These are phyloP conservation scores for Muschampia plurimacula DNA, from an alignment of 2,888 invertebrate genomes.

Conservation along the genomic window DNA sequence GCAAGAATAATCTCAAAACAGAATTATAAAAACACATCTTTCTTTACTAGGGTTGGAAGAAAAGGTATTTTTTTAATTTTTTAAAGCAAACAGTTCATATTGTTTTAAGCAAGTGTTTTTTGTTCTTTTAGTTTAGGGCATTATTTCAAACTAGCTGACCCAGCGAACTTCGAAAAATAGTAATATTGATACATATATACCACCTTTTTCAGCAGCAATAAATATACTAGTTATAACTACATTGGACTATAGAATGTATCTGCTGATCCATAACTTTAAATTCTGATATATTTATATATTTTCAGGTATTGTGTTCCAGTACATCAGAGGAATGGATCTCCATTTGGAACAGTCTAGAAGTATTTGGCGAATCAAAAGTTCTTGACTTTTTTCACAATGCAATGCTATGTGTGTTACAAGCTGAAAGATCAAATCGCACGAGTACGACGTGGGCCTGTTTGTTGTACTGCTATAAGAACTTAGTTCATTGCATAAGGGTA, in stretches of 20 bases:
- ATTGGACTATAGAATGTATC: neutral
- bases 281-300: slow-evolving; percentile 19
- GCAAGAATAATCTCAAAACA: too few relatives aligned
- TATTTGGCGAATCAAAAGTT: slow-evolving; percentile 51
- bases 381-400: slow-evolving; percentile 61
- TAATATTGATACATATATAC: too few relatives aligned
- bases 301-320: slow-evolving; percentile 65
- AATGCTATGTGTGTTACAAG: slow-evolving; percentile 54
- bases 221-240: too few relatives aligned
- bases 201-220: too few relatives aligned
- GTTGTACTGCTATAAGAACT: slow-evolving; percentile 66
- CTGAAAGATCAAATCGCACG: slow-evolving; percentile 58
- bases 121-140: too few relatives aligned
- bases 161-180: too few relatives aligned
- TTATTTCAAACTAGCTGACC: too few relatives aligned
- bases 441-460: slow-evolving; percentile 63
- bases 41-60: too few relatives aligned
- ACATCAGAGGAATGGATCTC: slow-evolving; percentile 68
- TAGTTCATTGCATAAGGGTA: slow-evolving; percentile 58
- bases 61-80: too few relatives aligned
- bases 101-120: too few relatives aligned
- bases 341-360: slow-evolving; percentile 64
- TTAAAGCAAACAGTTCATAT: too few relatives aligned
- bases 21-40: too few relatives aligned
- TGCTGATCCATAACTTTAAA: neutral